Evolutionary conservation across 2,888 invertebrate genomes (phyloP).

Genomic region (Sesamia inferens): DNA sequence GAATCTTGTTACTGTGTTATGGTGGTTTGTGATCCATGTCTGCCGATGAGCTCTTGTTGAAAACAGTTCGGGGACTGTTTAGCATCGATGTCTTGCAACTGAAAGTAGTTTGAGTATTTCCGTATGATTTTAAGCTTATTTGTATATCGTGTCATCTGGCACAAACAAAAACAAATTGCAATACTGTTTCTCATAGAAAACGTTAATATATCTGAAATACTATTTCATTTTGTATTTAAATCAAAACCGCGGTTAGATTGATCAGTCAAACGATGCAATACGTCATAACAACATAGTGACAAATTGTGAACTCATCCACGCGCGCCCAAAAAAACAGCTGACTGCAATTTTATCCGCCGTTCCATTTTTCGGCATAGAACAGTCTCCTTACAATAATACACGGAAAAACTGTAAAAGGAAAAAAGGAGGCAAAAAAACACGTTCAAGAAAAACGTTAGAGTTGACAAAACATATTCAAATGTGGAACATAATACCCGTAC

Average conservation of each 20-base stretch:
- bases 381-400: conserved; percentile 36
- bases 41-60: too few relatives aligned
- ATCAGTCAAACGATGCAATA: conserved; percentile 25
- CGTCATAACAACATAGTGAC: conserved; percentile 14
- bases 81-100: too few relatives aligned
- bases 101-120: too few relatives aligned
- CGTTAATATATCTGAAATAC: background rate
- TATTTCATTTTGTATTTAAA: conserved; percentile 26
- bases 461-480: conserved; percentile 80
- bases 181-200: background rate
- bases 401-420: conserved; percentile 36
- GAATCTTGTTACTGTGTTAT: too few relatives aligned
- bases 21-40: too few relatives aligned
- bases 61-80: too few relatives aligned
- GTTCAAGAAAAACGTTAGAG: conserved; percentile 69
- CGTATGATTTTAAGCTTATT: background rate
- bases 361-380: conserved; percentile 7
- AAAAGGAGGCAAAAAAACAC: conserved; percentile 67
- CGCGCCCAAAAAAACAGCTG: conserved; percentile 34
- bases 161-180: conserved; percentile 6
- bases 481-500: conserved; percentile 72
- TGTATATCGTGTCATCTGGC: background rate
- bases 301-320: conserved; percentile 28
- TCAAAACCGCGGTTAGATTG: conserved; percentile 4
- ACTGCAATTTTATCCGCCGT: conserved; percentile 13